Conservation (phyloP, 1,140 invertebrate species). For the Cecropterus lyciades region DNA sequence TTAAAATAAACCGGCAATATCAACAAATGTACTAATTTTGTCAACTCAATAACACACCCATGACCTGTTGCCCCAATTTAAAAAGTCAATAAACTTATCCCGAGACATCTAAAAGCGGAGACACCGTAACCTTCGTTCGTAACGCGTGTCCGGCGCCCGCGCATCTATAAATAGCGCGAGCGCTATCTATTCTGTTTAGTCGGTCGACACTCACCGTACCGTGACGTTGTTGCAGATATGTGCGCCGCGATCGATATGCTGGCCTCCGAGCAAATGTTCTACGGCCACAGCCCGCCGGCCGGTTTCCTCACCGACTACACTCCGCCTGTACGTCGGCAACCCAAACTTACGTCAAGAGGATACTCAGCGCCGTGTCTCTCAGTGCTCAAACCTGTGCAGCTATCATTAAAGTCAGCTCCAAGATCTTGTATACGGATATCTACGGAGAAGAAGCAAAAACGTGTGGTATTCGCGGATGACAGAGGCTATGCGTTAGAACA, state of each 20-base stretch:
- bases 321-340: slow-evolving; percentile 57
- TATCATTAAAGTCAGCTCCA: slow-evolving; percentile 66
- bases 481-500: slow-evolving; percentile 94
- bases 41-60: slow-evolving; percentile 20
- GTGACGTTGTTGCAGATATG: slow-evolving; percentile 58
- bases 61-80: slow-evolving; percentile 40
- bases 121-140: slow-evolving; percentile 51
- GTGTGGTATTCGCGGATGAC: slow-evolving; percentile 97
- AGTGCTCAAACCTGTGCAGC: slow-evolving; percentile 67
- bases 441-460: slow-evolving; percentile 88
- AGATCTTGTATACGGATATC: slow-evolving; percentile 66
- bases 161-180: slow-evolving; percentile 54
- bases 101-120: slow-evolving; percentile 41
- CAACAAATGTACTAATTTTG: slow-evolving; percentile 1
- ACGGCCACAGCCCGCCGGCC: slow-evolving; percentile 87
- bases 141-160: slow-evolving; percentile 57
- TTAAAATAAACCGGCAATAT: background rate
- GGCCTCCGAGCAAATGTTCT: slow-evolving; percentile 88
- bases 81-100: slow-evolving; percentile 47
- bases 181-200: slow-evolving; percentile 68
- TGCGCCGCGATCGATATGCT: slow-evolving; percentile 85
- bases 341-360: slow-evolving; percentile 61
- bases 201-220: slow-evolving; percentile 37
- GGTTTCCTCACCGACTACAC: slow-evolving; percentile 85
- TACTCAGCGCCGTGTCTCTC: slow-evolving; percentile 68